phyloP scores from a whole-genome alignment of 2,113 vertebrate genomes.

The Urocynchramus pylzowi region DNA sequence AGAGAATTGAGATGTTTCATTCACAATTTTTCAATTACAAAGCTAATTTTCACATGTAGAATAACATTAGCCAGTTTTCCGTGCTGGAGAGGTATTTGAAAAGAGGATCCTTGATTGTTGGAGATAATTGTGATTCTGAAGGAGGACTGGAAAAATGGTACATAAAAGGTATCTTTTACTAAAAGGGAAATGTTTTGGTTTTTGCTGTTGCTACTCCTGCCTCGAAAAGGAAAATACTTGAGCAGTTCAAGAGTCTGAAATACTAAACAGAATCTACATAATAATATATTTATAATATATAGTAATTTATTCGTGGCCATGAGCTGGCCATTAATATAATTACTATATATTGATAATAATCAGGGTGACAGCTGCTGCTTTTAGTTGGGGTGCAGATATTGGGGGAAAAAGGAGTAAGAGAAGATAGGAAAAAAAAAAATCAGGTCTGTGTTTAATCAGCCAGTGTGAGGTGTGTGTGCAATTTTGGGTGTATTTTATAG shows the following conservation, averaged over 20 bases:
- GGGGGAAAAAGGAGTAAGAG: not conserved
- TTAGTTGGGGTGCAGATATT: not conserved
- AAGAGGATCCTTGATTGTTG: not conserved
- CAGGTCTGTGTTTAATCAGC: not conserved
- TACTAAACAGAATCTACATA: not conserved
- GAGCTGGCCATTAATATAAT: not conserved
- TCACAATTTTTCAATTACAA: not conserved
- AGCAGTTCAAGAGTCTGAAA: not conserved
- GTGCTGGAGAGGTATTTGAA: not conserved
- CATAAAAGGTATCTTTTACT: not conserved
- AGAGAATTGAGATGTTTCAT: not conserved
- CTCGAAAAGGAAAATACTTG: not conserved
- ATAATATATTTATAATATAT: not conserved
- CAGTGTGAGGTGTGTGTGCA: rapidly evolving
- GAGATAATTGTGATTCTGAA: not conserved
- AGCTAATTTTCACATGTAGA: not conserved
- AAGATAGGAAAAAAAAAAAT: not conserved
- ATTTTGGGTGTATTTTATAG: not conserved
- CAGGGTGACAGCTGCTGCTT: not conserved
- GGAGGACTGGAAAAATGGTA: not conserved
- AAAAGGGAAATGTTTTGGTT: not conserved
- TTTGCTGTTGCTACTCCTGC: not conserved
- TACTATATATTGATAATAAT: not conserved
- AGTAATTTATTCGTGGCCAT: not conserved
- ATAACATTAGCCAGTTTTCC: not conserved